Evolutionary conservation across 92 coral and sea anemone genomes (phyloP), one percentile per base, ranked within the genome.

Genomic region (Paramuricea clavata): DNA sequence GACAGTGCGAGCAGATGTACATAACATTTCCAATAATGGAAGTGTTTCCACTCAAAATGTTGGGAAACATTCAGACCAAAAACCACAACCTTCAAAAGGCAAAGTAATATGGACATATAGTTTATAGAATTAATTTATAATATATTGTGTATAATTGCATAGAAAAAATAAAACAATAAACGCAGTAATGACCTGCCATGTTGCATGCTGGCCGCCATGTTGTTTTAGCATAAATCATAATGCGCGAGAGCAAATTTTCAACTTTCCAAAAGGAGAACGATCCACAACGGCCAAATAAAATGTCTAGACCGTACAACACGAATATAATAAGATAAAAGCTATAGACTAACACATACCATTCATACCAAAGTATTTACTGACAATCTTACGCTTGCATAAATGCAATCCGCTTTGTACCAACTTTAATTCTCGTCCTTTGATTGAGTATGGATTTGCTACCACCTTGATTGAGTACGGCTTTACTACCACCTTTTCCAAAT

Each of bases 371-470:
- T 39, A 39, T 41, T 31, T 44, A 31, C 17, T 39, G n/a, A n/a
- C 21, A 47, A 28, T 74, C 57, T 59, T 27, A 79, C 5, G 84
- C 73, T 41, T 79, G 54, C 52, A 79, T 17, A 17, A 79, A 79
- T 22, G 84, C 56, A 27, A 79, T 13, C 21, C 42, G 50, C 33
- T 60, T 79, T 31, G 84, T 39, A 8, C 47, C 73, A n/a, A 35
- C 73, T 42, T 57, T 79, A 35, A 79, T 34, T 61, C 84, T 47
- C 56, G 84, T 79, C 57, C 73, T 79, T 60, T 79, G 84, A 36
- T 60, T 59, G 39, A 79, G n/a, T 10, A 79, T 44, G 7, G 84
- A 33, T 39, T 79, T 57, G 21, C 57, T 31, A 21, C 21, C 57
- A 25, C 72, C 47, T 52, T 64, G 84, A 36, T 60, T 59, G 39